Evolutionary conservation across 2,888 invertebrate genomes (phyloP).

Genomic region (Drosophila merina): DNA sequence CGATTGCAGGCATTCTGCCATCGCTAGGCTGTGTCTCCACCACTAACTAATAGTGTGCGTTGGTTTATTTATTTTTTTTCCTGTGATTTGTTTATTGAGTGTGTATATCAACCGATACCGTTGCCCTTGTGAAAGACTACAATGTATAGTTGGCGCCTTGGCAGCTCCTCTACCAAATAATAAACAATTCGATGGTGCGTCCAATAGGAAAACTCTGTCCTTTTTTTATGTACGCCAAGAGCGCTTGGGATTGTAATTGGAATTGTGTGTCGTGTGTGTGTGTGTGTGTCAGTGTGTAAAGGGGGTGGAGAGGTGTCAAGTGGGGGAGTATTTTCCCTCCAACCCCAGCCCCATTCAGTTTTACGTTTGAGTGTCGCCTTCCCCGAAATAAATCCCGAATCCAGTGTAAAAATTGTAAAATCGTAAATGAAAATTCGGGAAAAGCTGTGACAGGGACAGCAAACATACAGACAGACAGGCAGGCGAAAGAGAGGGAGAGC

Average conservation of each 20-base stretch:
- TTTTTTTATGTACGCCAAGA: conserved; percentile 35
- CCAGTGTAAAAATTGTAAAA: conserved; percentile 20
- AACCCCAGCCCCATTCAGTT: neutral
- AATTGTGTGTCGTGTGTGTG: conserved; percentile 3
- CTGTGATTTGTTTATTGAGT: conserved; percentile 48
- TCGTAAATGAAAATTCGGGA: conserved; percentile 13
- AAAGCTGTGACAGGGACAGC: conserved; percentile 7
- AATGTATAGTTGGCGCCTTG: conserved; percentile 5
- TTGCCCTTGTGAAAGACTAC: neutral
- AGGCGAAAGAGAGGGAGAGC: neutral
- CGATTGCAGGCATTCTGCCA: neutral
- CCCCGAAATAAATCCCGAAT: neutral
- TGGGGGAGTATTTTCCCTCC: neutral
- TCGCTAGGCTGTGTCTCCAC: conserved; percentile 7
- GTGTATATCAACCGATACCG: conserved; percentile 9
- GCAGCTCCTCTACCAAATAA: neutral
- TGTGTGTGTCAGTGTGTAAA: conserved; percentile 6
- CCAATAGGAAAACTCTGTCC: conserved; percentile 33
- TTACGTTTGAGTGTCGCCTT: neutral
- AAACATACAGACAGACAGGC: neutral
- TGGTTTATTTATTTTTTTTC: conserved; percentile 47
- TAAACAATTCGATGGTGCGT: conserved; percentile 16
- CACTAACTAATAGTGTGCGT: conserved; percentile 21
- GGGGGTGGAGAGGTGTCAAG: conserved; percentile 6
- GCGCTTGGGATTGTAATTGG: conserved; percentile 3